These are phyloP conservation scores for Odiellus spinosus DNA, from an alignment of 2,888 invertebrate species.

Conservation along the genomic window DNA sequence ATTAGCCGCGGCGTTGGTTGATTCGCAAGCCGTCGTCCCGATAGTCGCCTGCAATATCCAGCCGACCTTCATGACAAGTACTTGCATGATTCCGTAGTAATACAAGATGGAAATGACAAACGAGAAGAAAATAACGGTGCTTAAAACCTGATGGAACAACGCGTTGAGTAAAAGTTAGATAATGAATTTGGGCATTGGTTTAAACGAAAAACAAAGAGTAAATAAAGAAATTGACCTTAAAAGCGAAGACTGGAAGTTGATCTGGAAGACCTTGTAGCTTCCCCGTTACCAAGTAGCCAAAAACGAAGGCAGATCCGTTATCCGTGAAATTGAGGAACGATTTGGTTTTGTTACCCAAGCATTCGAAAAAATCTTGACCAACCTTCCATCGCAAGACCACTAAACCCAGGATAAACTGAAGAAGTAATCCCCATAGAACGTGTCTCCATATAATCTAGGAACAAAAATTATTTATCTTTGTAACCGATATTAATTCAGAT, in stretches of 20 bases:
- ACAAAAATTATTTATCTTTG: neutral
- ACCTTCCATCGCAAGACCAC: constrained; percentile 37
- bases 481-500: too few species aligned
- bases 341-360: constrained; percentile 47
- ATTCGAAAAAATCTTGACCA: constrained; percentile 53
- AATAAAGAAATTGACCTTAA: constrained; percentile 45
- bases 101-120: constrained; percentile 77
- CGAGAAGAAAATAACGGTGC: constrained; percentile 80
- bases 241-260: constrained; percentile 46
- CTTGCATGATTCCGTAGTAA: constrained; percentile 75
- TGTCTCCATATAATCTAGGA: constrained; percentile 28
- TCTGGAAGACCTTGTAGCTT: constrained; percentile 26
- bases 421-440: constrained; percentile 32
- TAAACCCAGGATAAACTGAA: constrained; percentile 35
- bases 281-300: constrained; percentile 38
- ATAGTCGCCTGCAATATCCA: constrained; percentile 51
- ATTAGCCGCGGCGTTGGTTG: constrained; percentile 79
- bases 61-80: constrained; percentile 62
- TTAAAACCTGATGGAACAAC: constrained; percentile 9
- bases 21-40: constrained; percentile 86
- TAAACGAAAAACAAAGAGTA: too few species aligned
- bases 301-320: constrained; percentile 68
- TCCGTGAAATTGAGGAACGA: constrained; percentile 62
- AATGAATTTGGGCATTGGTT: too few species aligned
- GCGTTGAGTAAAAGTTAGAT: too few species aligned